These are phyloP conservation scores for Folsomia manolachei DNA, from an alignment of 2,888 invertebrate species.

Conservation along the genomic window DNA sequence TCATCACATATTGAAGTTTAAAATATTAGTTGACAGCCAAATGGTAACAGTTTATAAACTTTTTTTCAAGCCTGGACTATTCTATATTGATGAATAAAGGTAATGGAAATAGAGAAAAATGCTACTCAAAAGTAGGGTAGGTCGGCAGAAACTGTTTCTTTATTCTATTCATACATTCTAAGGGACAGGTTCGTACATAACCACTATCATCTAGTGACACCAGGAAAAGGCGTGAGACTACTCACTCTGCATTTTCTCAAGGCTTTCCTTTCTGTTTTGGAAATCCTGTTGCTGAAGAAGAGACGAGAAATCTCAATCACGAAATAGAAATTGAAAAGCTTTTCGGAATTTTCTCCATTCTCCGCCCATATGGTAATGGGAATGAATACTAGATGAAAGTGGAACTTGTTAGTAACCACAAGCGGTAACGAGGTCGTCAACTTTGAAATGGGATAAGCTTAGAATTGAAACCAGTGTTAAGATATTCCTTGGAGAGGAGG, in stretches of 20 bases:
- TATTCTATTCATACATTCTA: no score
- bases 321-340: slow-evolving; percentile 8
- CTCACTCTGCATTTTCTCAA: neutral
- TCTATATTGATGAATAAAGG: no score
- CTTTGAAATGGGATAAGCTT: slow-evolving; percentile 19
- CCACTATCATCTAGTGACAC: no score
- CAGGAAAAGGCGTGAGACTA: no score
- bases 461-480: neutral
- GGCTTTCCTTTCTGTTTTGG: neutral
- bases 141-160: no score
- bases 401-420: slow-evolving; percentile 7
- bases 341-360: neutral
- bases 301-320: slow-evolving; percentile 6
- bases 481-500: slow-evolving; percentile 7
- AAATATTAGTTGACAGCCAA: no score
- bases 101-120: no score
- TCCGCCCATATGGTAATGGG: slow-evolving; percentile 8
- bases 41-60: no score
- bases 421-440: slow-evolving; percentile 16
- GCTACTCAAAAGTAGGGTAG: no score
- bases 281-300: neutral
- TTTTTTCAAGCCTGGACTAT: no score
- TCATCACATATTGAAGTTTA: no score
- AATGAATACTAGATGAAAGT: slow-evolving; percentile 10
- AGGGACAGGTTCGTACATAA: no score